Evolutionary conservation across 2,888 invertebrate genomes (phyloP).

Genomic region (Lasioglossum malachurum): DNA sequence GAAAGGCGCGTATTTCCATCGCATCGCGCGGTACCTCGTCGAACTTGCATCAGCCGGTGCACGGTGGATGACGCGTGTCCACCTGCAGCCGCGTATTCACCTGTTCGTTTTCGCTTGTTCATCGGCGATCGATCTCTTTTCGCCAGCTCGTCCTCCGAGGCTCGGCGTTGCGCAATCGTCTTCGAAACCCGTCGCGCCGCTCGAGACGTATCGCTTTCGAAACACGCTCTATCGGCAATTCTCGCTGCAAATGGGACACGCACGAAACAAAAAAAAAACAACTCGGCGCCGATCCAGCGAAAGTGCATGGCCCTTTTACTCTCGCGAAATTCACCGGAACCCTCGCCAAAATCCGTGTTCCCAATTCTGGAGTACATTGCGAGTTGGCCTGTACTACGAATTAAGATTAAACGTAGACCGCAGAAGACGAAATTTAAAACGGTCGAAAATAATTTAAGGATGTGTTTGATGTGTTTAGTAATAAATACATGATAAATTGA

Average conservation of each 20-base stretch:
- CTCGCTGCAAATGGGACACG: neutral
- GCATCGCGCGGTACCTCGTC: conserved; percentile 65
- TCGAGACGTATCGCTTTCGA: neutral
- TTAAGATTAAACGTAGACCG: too few relatives aligned
- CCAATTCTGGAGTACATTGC: too few relatives aligned
- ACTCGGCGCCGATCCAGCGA: neutral
- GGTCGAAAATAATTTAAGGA: too few relatives aligned
- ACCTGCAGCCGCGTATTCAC: conserved; percentile 28
- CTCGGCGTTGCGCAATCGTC: conserved; percentile 15
- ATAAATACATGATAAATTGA: too few relatives aligned
- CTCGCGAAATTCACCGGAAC: too few relatives aligned
- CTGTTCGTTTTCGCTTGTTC: neutral
- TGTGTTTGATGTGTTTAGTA: too few relatives aligned
- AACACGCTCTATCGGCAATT: neutral
- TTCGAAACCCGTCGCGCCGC: conserved; percentile 1
- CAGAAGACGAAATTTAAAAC: too few relatives aligned
- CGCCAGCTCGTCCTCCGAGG: neutral
- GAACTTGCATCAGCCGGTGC: conserved; percentile 70
- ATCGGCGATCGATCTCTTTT: conserved; percentile 8
- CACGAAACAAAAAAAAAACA: neutral
- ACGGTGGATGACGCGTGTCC: conserved; percentile 5
- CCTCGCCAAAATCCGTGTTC: too few relatives aligned
- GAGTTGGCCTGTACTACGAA: too few relatives aligned
- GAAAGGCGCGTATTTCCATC: conserved; percentile 66
- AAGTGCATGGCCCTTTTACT: neutral